Evolutionary conservation across 1,140 invertebrate species (phyloP), one percentile per base, ranked within the genome.

Genomic region (Cyphomyrmex costatus): DNA sequence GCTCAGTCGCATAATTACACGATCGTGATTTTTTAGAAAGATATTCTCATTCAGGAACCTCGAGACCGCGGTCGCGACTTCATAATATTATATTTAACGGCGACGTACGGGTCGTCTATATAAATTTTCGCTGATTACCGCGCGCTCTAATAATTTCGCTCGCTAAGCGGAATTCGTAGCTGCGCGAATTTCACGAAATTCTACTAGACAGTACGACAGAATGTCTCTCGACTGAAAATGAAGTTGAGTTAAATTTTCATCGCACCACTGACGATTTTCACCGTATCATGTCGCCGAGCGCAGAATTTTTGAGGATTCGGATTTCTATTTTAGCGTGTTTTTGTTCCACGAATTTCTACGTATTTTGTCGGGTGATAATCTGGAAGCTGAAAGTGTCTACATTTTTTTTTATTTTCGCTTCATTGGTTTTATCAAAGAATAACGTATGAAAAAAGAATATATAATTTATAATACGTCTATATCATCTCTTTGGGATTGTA

Each of bases 121-220:
- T 82, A 83, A 83, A 83, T 73, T 83, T 83, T n/a, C 79, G 42
- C 68, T 83, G 66, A 82, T 82, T 82, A 82, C 79, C 79, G 68
- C 68, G 68, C 79, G 79, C 79, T 83, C 68, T 83, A 74, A 83
- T 83, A 83, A 83, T 83, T 74, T 42, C 14, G 79, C 79, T 60
- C 56, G 79, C 79, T 82, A 82, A 83, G 79, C 79, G 79, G 66
- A 60, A 82, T 82, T 73, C 79, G 79, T 82, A 73, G 79, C 68
- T 73, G 66, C 68, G 42, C 79, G 53, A 73, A 83, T 83, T 83
- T 74, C 79, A 42, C 68, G 68, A 61, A 74, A 74, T 74, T 83
- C 53, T 60, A 74, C 53, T 49, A 83, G 79, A 83, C 79, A 83
- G 79, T 73, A 60, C 79, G 79, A 73, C 79, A 46, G 79, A 82